These are phyloP conservation scores for Drosophila aff. DNA, from an alignment of 1,140 invertebrate genomes.

Conservation along the genomic window DNA sequence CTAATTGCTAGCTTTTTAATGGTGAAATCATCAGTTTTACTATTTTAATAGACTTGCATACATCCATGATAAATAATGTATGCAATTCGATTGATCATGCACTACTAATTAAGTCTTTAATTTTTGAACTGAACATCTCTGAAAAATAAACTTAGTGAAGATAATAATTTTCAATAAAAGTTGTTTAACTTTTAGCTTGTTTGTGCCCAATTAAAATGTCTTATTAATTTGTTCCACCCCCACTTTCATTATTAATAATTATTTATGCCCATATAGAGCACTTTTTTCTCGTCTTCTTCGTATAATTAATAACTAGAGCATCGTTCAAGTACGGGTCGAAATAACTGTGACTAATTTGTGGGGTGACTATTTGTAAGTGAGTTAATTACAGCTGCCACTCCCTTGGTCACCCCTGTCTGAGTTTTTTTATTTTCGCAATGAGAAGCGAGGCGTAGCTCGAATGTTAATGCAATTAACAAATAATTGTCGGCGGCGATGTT, in stretches of 20 bases:
- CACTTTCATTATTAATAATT: not conserved
- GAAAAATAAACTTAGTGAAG: too few relatives aligned
- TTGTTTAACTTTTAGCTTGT: not conserved
- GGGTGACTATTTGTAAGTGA: constrained; percentile 9
- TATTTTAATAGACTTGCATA: constrained; percentile 3
- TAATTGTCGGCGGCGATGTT: constrained; percentile 28
- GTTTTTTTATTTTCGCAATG: constrained; percentile 8
- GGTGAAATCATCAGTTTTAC: not conserved
- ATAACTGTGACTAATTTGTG: constrained; percentile 49
- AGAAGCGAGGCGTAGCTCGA: constrained; percentile 10
- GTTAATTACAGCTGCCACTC: constrained; percentile 48
- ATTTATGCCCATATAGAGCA: not conserved
- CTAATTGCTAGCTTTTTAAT: not conserved
- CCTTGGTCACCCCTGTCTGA: not conserved
- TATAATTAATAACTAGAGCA: constrained; percentile 4
- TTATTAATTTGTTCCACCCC: not conserved
- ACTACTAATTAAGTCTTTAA: not conserved
- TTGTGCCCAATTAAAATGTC: not conserved
- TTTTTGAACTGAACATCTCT: not conserved
- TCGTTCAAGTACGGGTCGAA: not conserved
- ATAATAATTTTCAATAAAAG: not conserved
- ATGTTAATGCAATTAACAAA: constrained; percentile 44
- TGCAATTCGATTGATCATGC: not conserved
- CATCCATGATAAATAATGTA: not conserved
- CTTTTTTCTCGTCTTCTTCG: not conserved